Evolutionary conservation across 1,140 invertebrate genomes (phyloP).

Genomic region (Argopecten irradians): DNA sequence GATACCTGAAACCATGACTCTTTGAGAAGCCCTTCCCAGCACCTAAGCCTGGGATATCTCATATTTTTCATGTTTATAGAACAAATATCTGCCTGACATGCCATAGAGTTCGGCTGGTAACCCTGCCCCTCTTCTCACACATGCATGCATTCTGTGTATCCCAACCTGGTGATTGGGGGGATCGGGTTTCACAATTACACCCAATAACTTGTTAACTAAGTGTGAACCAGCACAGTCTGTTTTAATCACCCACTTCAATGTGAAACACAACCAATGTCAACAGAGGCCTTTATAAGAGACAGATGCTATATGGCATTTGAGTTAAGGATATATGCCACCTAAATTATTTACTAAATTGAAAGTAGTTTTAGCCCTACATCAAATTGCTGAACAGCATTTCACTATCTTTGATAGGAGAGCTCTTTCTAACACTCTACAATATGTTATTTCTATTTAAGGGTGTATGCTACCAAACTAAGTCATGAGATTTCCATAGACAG

Average conservation of each 20-base stretch:
- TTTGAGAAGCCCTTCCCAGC: not conserved
- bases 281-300: not conserved
- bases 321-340: not conserved
- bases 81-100: not conserved
- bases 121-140: not conserved
- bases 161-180: not conserved
- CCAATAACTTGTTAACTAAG: slow-evolving; percentile 22
- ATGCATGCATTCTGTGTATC: slow-evolving; percentile 9
- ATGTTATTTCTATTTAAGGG: too few species aligned
- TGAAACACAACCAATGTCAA: not conserved
- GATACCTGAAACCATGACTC: not conserved
- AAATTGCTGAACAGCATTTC: too few species aligned
- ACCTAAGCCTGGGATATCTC: not conserved
- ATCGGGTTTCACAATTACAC: slow-evolving; percentile 9
- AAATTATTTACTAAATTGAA: too few species aligned
- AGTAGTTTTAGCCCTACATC: too few species aligned
- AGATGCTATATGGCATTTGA: not conserved
- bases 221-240: not conserved
- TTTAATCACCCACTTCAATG: slow-evolving; percentile 3
- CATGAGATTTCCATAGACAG: too few species aligned
- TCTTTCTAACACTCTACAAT: too few species aligned
- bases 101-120: not conserved
- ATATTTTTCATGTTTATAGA: slow-evolving; percentile 12
- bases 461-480: too few species aligned
- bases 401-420: too few species aligned